These are phyloP conservation scores for Colletes collaris DNA, from an alignment of 2,888 invertebrate genomes.

Conservation along the genomic window DNA sequence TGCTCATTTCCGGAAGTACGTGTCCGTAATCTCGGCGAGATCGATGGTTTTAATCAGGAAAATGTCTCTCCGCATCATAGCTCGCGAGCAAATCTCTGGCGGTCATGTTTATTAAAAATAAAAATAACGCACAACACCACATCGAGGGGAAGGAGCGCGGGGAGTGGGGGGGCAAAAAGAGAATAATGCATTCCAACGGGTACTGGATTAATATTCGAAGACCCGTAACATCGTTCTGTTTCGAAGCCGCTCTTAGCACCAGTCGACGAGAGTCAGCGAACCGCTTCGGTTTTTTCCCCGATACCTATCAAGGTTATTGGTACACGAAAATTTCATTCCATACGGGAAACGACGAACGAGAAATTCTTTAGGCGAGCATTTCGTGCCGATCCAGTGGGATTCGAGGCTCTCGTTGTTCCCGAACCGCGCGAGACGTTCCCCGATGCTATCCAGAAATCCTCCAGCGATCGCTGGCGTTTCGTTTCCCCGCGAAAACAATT, in stretches of 20 bases:
- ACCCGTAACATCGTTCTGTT: slow-evolving; percentile 34
- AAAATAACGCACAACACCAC: slow-evolving; percentile 53
- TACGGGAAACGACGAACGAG: not conserved
- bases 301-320: slow-evolving; percentile 63
- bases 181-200: slow-evolving; percentile 55
- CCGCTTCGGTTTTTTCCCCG: slow-evolving; percentile 35
- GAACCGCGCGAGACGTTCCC: not conserved
- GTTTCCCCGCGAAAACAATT: slow-evolving; percentile 10
- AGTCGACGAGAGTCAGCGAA: slow-evolving; percentile 6
- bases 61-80: slow-evolving; percentile 74
- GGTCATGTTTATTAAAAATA: slow-evolving; percentile 70
- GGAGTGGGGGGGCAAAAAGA: slow-evolving; percentile 25
- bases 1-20: slow-evolving; percentile 28
- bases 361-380: slow-evolving; percentile 4
- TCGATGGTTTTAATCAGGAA: slow-evolving; percentile 79
- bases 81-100: slow-evolving; percentile 66
- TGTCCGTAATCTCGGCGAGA: slow-evolving; percentile 70
- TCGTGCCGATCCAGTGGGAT: slow-evolving; percentile 33
- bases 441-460: slow-evolving; percentile 9
- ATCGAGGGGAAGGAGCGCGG: not conserved
- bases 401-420: not conserved
- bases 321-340: slow-evolving; percentile 57
- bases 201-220: slow-evolving; percentile 58
- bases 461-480: not conserved
- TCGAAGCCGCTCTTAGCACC: slow-evolving; percentile 36